Conservation (phyloP, 2,797 vertebrate species). For the Leucoraja ocellata region DNA sequence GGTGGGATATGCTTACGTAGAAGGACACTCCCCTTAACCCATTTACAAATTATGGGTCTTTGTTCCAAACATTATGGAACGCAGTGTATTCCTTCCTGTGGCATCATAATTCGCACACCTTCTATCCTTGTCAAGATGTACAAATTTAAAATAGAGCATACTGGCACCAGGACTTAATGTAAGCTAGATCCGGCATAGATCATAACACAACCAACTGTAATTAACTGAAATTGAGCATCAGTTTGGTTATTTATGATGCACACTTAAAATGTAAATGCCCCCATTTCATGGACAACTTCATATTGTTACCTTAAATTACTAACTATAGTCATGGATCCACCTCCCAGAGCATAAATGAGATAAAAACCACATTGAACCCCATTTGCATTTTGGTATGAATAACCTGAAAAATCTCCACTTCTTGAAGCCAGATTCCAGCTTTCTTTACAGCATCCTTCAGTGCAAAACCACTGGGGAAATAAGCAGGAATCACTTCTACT, state of each 20-base stretch:
- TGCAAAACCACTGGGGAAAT: conserved; percentile 74
- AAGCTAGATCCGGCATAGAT: neutral
- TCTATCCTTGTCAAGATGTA: neutral
- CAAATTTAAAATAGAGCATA: neutral
- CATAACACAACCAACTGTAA: neutral
- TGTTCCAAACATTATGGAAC: no score
- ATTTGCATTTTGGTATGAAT: neutral
- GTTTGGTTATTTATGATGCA: neutral
- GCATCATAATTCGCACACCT: no score
- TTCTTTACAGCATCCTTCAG: conserved; percentile 75
- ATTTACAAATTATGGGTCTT: no score
- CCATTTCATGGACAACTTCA: neutral
- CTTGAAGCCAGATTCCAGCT: conserved; percentile 84
- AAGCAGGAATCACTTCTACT: conserved; percentile 83
- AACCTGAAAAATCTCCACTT: conserved; percentile 86
- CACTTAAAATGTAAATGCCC: neutral
- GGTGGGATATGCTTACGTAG: no score
- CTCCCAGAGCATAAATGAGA: fast-evolving
- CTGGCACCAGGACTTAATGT: neutral
- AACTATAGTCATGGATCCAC: neutral
- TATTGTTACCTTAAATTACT: neutral
- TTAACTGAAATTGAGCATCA: neutral
- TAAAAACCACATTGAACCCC: neutral
- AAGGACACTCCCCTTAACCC: neutral
- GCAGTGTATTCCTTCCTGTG: no score